Conservation (phyloP, 2,888 invertebrate genomes). For the Sinodicranocentrus sp. region DNA sequence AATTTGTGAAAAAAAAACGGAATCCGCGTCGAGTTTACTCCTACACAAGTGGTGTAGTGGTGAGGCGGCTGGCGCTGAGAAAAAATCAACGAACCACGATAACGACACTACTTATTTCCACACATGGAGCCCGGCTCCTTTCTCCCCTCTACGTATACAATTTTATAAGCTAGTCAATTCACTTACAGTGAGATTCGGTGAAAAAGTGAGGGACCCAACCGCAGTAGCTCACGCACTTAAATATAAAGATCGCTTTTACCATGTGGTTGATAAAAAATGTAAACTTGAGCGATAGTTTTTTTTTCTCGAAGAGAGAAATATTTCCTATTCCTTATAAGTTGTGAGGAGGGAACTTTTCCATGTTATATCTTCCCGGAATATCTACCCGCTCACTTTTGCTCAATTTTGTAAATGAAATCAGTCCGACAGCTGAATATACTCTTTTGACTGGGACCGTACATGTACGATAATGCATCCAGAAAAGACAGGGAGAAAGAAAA, state of each 20-base stretch:
- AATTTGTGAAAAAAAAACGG: conserved; percentile 5
- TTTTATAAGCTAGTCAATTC: not conserved
- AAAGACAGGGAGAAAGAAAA: no score
- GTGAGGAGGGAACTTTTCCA: no score
- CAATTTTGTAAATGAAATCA: no score
- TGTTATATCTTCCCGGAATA: no score
- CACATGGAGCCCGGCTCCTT: not conserved
- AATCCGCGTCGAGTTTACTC: conserved; percentile 3
- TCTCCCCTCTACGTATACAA: not conserved
- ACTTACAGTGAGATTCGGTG: not conserved
- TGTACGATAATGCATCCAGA: no score
- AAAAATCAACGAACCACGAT: conserved; percentile 59
- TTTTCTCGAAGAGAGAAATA: no score
- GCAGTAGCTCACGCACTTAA: not conserved
- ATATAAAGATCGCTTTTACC: not conserved
- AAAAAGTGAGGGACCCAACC: not conserved
- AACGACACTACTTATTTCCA: conserved; percentile 47
- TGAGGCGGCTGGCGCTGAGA: conserved; percentile 3
- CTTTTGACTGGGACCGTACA: no score
- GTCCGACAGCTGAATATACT: no score
- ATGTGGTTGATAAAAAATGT: conserved; percentile 34
- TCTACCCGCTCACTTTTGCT: no score
- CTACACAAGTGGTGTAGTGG: not conserved
- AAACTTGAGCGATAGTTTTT: not conserved
- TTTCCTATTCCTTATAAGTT: no score